phyloP scores from a whole-genome alignment of 2,888 invertebrate species.

The Drosophila helvetica region DNA sequence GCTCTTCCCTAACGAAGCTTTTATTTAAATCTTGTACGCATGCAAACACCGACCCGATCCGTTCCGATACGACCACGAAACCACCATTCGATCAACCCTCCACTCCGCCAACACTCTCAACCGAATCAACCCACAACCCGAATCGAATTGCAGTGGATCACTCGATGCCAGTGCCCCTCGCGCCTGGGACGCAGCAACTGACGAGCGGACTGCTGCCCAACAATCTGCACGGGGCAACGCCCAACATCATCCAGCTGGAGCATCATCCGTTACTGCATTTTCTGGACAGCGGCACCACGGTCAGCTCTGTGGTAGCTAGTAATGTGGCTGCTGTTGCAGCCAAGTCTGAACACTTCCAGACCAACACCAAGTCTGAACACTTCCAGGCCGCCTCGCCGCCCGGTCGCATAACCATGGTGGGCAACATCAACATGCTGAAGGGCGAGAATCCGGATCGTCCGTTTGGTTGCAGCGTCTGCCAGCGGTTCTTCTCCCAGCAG shows the following conservation, averaged over 20 bases:
- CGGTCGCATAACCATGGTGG: slow-evolving; percentile 66
- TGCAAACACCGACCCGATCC: slow-evolving; percentile 58
- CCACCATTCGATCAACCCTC: slow-evolving; percentile 23
- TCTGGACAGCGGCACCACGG: slow-evolving; percentile 81
- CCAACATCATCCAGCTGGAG: slow-evolving; percentile 77
- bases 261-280: slow-evolving; percentile 81
- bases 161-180: slow-evolving; percentile 66
- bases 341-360: slow-evolving; percentile 66
- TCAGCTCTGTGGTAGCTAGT: slow-evolving; percentile 77
- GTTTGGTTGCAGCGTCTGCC: slow-evolving; percentile 79
- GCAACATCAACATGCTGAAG: slow-evolving; percentile 69
- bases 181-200: slow-evolving; percentile 66
- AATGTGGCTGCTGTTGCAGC: slow-evolving; percentile 57
- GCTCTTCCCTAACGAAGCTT: slow-evolving; percentile 83
- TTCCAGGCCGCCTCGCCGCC: slow-evolving; percentile 44
- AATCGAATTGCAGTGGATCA: slow-evolving; percentile 60
- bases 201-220: slow-evolving; percentile 66
- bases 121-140: slow-evolving; percentile 45
- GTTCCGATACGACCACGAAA: slow-evolving; percentile 45
- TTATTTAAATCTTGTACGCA: slow-evolving; percentile 83
- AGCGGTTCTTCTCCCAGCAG: slow-evolving; percentile 81
- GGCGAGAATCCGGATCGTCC: slow-evolving; percentile 79
- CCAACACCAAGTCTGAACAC: slow-evolving; percentile 9
- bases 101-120: slow-evolving; percentile 13
- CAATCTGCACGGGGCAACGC: slow-evolving; percentile 71